Conservation (phyloP, 1,140 invertebrate genomes). For the Drosophila leontia region DNA sequence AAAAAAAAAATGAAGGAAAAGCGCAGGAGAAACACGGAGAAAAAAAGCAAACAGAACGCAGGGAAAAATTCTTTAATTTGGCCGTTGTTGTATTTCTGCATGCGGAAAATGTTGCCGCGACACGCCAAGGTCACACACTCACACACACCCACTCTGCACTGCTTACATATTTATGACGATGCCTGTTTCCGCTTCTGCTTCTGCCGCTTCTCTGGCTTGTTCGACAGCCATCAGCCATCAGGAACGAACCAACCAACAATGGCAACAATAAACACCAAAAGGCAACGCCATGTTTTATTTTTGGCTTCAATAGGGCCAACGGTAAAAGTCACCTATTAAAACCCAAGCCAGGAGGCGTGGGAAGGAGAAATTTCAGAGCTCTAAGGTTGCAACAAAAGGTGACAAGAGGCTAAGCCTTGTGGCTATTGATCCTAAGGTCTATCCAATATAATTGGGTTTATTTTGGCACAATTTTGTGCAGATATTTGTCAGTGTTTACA, state of each 20-base stretch:
- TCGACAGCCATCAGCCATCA: constrained; percentile 29
- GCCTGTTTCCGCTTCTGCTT: constrained; percentile 28
- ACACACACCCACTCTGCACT: constrained; percentile 3
- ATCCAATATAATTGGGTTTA: neutral
- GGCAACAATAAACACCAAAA: constrained; percentile 36
- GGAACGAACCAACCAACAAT: constrained; percentile 4
- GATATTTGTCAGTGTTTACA: no score
- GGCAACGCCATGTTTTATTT: constrained; percentile 39
- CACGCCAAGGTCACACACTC: constrained; percentile 51
- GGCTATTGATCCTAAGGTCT: neutral
- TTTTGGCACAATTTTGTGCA: no score
- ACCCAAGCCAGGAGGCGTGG: neutral
- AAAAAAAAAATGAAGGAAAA: neutral
- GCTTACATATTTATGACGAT: constrained; percentile 42
- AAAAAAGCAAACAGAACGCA: neutral
- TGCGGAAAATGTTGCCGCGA: constrained; percentile 46
- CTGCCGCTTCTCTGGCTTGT: constrained; percentile 2
- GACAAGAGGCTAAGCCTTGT: neutral
- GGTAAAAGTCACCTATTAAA: constrained; percentile 26
- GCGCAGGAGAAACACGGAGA: constrained; percentile 1
- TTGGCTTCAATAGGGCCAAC: constrained; percentile 15
- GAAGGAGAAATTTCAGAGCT: neutral
- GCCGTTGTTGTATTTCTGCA: constrained; percentile 40
- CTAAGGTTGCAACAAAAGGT: constrained; percentile 5
- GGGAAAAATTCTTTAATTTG: constrained; percentile 15